phyloP scores from a whole-genome alignment of 2,797 vertebrate species.

The Poeciliopsis presidionis region DNA sequence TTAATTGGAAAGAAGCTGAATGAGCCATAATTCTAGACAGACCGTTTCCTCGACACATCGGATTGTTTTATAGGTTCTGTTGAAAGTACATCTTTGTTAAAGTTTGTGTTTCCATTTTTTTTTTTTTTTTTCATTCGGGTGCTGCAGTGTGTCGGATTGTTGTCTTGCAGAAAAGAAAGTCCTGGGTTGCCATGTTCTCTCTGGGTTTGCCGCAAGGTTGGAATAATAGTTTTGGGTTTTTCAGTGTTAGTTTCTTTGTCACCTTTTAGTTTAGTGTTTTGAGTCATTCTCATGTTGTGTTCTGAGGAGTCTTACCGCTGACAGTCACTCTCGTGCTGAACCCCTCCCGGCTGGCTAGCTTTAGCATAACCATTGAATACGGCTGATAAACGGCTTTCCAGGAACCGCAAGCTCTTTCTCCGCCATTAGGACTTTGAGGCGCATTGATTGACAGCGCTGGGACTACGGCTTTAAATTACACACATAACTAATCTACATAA shows the following conservation, averaged over 20 bases:
- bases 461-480: neutral
- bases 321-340: too few relatives aligned
- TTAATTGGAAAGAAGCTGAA: constrained; percentile 38
- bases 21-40: constrained; percentile 29
- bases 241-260: neutral
- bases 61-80: neutral
- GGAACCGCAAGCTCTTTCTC: too few relatives aligned
- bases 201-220: too few relatives aligned
- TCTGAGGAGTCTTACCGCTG: neutral
- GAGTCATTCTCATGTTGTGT: neutral
- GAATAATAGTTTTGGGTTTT: too few relatives aligned
- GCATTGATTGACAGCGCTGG: too few relatives aligned
- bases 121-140: neutral
- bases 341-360: too few relatives aligned
- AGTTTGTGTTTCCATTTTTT: neutral
- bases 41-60: constrained; percentile 18
- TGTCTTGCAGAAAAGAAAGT: constrained; percentile 1
- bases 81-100: neutral
- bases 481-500: neutral
- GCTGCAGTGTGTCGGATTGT: neutral
- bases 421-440: too few relatives aligned
- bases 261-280: neutral
- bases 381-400: too few relatives aligned
- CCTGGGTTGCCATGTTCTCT: neutral
- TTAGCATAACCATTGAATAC: too few relatives aligned